phyloP scores from a whole-genome alignment of 2,888 invertebrate species.

The Trichacis sp. region DNA sequence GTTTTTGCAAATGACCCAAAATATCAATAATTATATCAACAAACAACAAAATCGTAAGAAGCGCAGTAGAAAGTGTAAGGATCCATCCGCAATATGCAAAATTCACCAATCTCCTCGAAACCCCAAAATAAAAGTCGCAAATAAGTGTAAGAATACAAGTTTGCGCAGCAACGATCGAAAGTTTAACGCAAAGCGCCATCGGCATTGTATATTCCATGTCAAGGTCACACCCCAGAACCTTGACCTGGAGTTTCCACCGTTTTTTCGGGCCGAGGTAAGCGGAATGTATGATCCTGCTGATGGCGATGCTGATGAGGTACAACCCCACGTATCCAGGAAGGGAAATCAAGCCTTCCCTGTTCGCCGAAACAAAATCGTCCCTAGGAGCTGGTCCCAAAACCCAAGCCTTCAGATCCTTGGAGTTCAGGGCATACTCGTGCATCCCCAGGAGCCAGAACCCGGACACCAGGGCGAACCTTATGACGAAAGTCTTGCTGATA shows the following conservation, averaged over 20 bases:
- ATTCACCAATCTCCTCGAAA: slow-evolving; percentile 88
- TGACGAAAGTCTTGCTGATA: slow-evolving; percentile 72
- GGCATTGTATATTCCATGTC: slow-evolving; percentile 53
- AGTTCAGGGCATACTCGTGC: slow-evolving; percentile 77
- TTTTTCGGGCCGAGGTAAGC: slow-evolving; percentile 44
- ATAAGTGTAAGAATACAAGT: slow-evolving; percentile 70
- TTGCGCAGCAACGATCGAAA: slow-evolving; percentile 54
- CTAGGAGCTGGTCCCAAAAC: slow-evolving; percentile 75
- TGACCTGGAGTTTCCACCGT: slow-evolving; percentile 40
- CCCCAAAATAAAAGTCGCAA: slow-evolving; percentile 71
- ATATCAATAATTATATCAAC: slow-evolving; percentile 71
- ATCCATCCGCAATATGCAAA: slow-evolving; percentile 84
- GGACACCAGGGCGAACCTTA: slow-evolving; percentile 71
- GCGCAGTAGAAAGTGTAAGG: slow-evolving; percentile 74
- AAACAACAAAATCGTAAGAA: slow-evolving; percentile 72
- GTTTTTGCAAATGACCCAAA: not conserved
- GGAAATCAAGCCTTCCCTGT: slow-evolving; percentile 92
- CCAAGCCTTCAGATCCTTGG: slow-evolving; percentile 77
- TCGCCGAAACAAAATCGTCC: slow-evolving; percentile 78
- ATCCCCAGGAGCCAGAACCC: slow-evolving; percentile 72
- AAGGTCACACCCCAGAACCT: slow-evolving; percentile 44
- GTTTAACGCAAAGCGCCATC: slow-evolving; percentile 58
- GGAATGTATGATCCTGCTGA: slow-evolving; percentile 72
- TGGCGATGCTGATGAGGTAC: slow-evolving; percentile 80
- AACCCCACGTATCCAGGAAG: slow-evolving; percentile 86